phyloP scores from a whole-genome alignment of 1,140 invertebrate species.

The Anastatus disparis region DNA sequence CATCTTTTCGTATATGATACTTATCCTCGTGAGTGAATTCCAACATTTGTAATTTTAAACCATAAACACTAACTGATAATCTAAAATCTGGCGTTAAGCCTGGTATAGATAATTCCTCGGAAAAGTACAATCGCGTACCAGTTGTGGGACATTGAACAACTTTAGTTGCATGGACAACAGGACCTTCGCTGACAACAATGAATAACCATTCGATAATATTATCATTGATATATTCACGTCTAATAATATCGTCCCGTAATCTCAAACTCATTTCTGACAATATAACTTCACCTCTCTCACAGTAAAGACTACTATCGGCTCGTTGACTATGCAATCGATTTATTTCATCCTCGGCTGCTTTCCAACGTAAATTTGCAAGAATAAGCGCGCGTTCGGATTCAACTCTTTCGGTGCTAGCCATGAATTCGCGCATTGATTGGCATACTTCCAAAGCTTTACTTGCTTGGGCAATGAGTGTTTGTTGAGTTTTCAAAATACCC shows the following conservation, averaged over 20 bases:
- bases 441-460: conserved; percentile 63
- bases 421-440: conserved; percentile 56
- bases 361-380: conserved; percentile 55
- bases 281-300: conserved; percentile 38
- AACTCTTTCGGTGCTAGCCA: conserved; percentile 54
- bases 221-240: conserved; percentile 25
- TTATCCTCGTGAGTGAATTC: conserved; percentile 48
- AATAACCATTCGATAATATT: conserved; percentile 53
- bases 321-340: conserved; percentile 25
- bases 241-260: conserved; percentile 41
- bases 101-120: conserved; percentile 47
- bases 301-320: background rate
- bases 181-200: conserved; percentile 50
- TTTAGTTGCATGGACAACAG: conserved; percentile 52
- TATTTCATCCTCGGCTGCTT: conserved; percentile 51
- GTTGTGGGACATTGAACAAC: conserved; percentile 45
- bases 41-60: conserved; percentile 41
- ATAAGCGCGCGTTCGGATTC: conserved; percentile 64
- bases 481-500: conserved; percentile 56
- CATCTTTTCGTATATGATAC: conserved; percentile 45
- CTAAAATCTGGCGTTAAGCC: conserved; percentile 50
- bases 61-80: conserved; percentile 33
- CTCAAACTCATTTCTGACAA: conserved; percentile 47
- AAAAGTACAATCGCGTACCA: conserved; percentile 44
- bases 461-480: conserved; percentile 60